Evolutionary conservation across 2,888 invertebrate species (phyloP), one percentile per base, ranked within the genome.

Genomic region (Frankliniella fusca): DNA sequence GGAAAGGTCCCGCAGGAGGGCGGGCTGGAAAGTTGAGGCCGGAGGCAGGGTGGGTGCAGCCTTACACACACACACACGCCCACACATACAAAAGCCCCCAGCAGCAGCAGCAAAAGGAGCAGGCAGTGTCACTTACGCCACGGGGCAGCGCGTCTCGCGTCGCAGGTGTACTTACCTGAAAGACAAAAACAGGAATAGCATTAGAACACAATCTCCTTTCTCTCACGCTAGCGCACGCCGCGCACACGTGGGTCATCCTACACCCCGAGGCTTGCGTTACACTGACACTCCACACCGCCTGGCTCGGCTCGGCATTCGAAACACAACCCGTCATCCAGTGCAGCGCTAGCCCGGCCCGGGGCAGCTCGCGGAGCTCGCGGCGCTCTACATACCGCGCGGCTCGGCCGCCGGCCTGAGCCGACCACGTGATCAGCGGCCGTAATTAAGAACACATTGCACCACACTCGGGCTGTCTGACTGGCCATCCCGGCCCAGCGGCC

Each of bases 371-470:
- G 54, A 54, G n/a, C 65, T 20, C 70, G 11, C 70, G 5, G 70
- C 11, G 70, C 70, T 70, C 70, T 70, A 70, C 70, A 70, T 70
- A 70, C 70, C 70, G 70, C 70, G 15, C 15, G 1, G 54, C 54
- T 2, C n/a, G n/a, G n/a, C 5, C 54, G 54, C 54, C 54, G 54
- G 15, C 5, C 61, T 0, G 61, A 38, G 38, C 70, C 70, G 27
- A 76, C 70, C 70, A 76, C 70, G 70, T 76, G 70, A 76, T 76
- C 70, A 12, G 23, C 70, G 23, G 23, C 23, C 70, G 70, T 76
- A 76, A 76, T 76, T 76, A 76, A 76, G 70, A 76, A 76, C 70
- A 27, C 70, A 23, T 76, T 76, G 70, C 70, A 76, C 70, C 38
- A 76, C 9, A 23, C 70, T 0, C 18, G 18, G 54, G 54, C 15